Evolutionary conservation across 2,888 invertebrate genomes (phyloP).

Genomic region (Unio pictorum): DNA sequence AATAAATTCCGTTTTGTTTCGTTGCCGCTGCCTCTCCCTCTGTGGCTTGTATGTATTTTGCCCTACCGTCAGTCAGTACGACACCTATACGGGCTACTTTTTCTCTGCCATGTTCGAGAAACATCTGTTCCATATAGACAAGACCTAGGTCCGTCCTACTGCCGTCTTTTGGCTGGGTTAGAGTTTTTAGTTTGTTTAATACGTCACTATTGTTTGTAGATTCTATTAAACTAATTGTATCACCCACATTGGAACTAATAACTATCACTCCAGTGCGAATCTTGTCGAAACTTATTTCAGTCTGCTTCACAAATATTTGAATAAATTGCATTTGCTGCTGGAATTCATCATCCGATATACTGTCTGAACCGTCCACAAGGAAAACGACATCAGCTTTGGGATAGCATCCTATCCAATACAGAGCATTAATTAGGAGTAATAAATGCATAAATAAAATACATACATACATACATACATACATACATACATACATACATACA

Average conservation of each 20-base stretch:
- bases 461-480: too few species aligned
- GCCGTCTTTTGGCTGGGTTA: conserved; percentile 35
- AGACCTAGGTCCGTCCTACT: conserved; percentile 32
- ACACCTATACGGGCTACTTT: conserved; percentile 29
- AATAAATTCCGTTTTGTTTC: conserved; percentile 32
- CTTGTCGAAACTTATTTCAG: conserved; percentile 17
- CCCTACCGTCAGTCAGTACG: conserved; percentile 34
- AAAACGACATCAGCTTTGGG: conserved; percentile 36
- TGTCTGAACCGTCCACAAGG: conserved; percentile 36
- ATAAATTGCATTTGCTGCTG: conserved; percentile 25
- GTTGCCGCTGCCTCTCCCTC: conserved; percentile 31
- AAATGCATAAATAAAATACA: too few species aligned
- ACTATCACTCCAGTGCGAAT: conserved; percentile 28
- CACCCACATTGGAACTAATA: conserved; percentile 28
- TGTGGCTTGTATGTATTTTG: conserved; percentile 33
- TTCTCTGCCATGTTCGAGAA: conserved; percentile 21
- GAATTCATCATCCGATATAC: conserved; percentile 35
- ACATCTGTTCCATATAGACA: conserved; percentile 32
- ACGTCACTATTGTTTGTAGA: conserved; percentile 12
- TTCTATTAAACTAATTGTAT: conserved; percentile 11
- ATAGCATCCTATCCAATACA: conserved; percentile 18
- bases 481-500: too few species aligned
- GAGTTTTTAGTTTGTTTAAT: conserved; percentile 2
- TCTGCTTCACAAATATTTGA: conserved; percentile 15
- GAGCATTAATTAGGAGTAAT: not conserved